Base-by-base conservation (phyloP, 37 sponge, comb jelly and placozoan species). In the Beroe ovata region DNA sequence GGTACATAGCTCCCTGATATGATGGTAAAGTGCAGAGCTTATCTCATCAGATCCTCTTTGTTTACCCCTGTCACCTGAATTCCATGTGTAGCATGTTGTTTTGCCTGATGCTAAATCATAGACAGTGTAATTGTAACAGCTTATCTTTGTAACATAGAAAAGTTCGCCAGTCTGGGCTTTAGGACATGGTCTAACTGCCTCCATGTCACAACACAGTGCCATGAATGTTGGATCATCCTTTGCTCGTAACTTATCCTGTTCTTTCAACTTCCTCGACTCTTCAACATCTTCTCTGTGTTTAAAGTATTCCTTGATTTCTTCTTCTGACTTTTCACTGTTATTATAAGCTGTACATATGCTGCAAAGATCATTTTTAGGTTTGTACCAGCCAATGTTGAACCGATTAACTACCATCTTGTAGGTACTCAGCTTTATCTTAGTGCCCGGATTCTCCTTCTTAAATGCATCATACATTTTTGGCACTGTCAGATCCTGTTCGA, bases 331-430 rank as follows among this genome's bases (percentile, higher is more conserved):
- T 6, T 62, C 26, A 28, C 28, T 28, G 23, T 62, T 62, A n/a
- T 62, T 62, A 16, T 62, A 62, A 4, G 21, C 26, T 6, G 63
- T 62, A 62, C 63, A 62, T 18, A 28, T 4, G 63, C n/a, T 16
- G n/a, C 63, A 62, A 28, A 20, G 22, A 62, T 62, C 63, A 16
- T 62, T 62, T 18, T 62, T 62, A 4, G 63, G 63, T 29, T 62
- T 62, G 63, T 20, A 18, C 21, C 21, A 62, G 19, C 63, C 23
- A 18, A 62, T 62, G 63, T 62, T 4, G 26, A 62, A 62, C 8
- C 19, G 4, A n/a, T 62, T 62, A 23, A 62, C 4, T 8, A 62
- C 23, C 26, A 6, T 62, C 63, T 62, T 62, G n/a, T 62, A 62
- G 19, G 63, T 28, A 23, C 28, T 20, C 22, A n/a, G 26, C 4